A percentile compares a stretch with the other conserved stretches of the same genome.
Conservation (phyloP, 2,113 vertebrate genomes). For the Malurus melanocephalus region DNA sequence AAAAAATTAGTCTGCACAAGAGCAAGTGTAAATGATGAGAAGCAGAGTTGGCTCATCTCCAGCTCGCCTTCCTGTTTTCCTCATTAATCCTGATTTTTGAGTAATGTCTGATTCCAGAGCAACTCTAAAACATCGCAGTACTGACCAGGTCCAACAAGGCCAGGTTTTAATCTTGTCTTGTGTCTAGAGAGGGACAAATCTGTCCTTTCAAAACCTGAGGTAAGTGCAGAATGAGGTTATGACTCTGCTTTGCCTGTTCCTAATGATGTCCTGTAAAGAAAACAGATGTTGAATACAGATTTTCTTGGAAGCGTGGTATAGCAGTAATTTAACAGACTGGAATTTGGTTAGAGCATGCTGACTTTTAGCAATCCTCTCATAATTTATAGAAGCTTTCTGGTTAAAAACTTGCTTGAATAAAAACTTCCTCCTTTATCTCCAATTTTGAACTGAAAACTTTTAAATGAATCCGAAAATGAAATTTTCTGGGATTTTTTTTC, state of each 20-base stretch:
- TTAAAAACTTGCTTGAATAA: conserved; percentile 15
- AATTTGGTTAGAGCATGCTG: conserved; percentile 32
- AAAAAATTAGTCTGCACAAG: conserved; percentile 30
- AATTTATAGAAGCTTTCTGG: conserved; percentile 8
- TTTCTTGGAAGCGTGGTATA: conserved; percentile 35
- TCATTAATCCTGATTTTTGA: conserved; percentile 39
- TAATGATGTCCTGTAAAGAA: conserved; percentile 32
- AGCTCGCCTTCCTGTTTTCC: conserved; percentile 51
- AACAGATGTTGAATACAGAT: conserved; percentile 40
- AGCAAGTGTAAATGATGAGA: conserved; percentile 43
- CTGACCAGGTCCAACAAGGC: conserved; percentile 10
- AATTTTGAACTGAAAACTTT: not conserved
- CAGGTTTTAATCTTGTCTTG: conserved; percentile 10
- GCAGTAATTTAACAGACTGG: conserved; percentile 44
- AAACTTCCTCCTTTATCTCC: not conserved
- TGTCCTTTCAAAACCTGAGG: conserved; percentile 41
- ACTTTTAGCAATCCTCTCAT: conserved; percentile 18
- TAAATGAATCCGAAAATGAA: not conserved
- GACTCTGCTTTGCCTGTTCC: conserved; percentile 16
- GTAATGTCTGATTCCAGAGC: conserved; percentile 32
- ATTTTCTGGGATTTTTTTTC: not conserved
- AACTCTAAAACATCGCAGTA: conserved; percentile 14
- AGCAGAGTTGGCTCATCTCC: conserved; percentile 22
- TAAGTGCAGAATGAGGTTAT: conserved; percentile 23
- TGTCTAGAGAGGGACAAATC: not conserved